Evolutionary conservation across 2,113 vertebrate genomes (phyloP).

Genomic region (Rousettus leschenaultii): DNA sequence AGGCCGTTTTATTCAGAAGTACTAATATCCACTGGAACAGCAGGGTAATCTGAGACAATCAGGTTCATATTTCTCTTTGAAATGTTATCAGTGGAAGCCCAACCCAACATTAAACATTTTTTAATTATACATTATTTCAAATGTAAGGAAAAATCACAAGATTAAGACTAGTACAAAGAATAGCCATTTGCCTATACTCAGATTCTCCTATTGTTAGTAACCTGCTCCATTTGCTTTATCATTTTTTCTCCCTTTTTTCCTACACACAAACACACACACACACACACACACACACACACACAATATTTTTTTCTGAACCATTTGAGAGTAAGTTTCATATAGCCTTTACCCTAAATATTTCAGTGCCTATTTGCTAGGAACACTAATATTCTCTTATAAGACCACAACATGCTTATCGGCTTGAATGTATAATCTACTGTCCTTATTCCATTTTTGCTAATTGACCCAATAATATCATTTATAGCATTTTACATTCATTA

Average conservation of each 20-base stretch:
- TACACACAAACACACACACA: too few relatives aligned
- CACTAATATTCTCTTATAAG: not conserved
- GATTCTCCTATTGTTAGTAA: not conserved
- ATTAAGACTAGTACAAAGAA: not conserved
- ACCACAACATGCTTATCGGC: not conserved
- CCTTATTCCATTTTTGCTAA: not conserved
- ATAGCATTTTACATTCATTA: not conserved
- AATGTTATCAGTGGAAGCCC: not conserved
- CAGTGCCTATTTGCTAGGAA: not conserved
- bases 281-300: not conserved
- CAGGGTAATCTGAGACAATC: not conserved
- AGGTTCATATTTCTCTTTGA: not conserved
- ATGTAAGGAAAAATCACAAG: not conserved
- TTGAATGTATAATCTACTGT: not conserved
- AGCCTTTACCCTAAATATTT: not conserved
- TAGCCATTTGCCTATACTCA: not conserved
- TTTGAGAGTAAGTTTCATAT: not conserved
- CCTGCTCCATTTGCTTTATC: not conserved
- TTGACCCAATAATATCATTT: not conserved
- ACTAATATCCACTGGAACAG: not conserved
- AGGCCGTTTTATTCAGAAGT: not conserved
- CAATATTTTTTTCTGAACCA: not conserved
- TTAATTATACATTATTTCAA: not conserved
- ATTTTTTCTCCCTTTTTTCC: not conserved
- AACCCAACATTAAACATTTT: not conserved